Percentiles rank a stretch among this genome's conserved stretches.
These are phyloP conservation scores for Yponomeuta sedellus DNA, from an alignment of 2,888 invertebrate species.

Conservation along the genomic window DNA sequence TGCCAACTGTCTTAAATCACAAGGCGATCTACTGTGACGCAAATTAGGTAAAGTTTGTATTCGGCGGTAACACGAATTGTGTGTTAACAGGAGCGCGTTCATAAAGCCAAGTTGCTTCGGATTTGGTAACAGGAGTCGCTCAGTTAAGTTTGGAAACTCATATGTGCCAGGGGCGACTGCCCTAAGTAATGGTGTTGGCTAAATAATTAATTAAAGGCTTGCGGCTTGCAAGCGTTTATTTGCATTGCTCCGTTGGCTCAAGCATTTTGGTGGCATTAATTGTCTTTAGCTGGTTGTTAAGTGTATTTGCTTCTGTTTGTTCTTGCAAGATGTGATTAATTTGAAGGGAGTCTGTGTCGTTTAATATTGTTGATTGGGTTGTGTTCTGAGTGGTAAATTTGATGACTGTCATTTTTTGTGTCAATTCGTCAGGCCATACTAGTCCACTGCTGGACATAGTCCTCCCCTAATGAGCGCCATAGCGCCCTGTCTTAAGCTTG, in stretches of 20 bases:
- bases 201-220: constrained; percentile 5
- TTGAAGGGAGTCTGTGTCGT: too few relatives aligned
- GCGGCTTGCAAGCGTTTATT: neutral
- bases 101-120: constrained; percentile 6
- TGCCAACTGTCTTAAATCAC: too few relatives aligned
- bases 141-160: constrained; percentile 33
- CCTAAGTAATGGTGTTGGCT: constrained; percentile 23
- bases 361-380: too few relatives aligned
- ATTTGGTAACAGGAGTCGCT: constrained; percentile 22
- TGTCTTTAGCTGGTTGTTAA: neutral
- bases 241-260: neutral
- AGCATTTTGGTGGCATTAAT: neutral
- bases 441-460: too few relatives aligned
- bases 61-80: neutral
- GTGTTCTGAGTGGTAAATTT: too few relatives aligned
- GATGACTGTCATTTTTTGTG: too few relatives aligned
- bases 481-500: too few relatives aligned
- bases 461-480: too few relatives aligned
- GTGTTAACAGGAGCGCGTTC: neutral
- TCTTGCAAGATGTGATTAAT: neutral
- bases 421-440: too few relatives aligned
- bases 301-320: neutral
- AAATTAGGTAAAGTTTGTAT: neutral
- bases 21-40: neutral
- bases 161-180: constrained; percentile 39